A percentile compares a stretch with the other conserved stretches of the same genome.
Evolutionary conservation across 2,113 vertebrate genomes (phyloP).

Genomic region (Lipophrys pholis): DNA sequence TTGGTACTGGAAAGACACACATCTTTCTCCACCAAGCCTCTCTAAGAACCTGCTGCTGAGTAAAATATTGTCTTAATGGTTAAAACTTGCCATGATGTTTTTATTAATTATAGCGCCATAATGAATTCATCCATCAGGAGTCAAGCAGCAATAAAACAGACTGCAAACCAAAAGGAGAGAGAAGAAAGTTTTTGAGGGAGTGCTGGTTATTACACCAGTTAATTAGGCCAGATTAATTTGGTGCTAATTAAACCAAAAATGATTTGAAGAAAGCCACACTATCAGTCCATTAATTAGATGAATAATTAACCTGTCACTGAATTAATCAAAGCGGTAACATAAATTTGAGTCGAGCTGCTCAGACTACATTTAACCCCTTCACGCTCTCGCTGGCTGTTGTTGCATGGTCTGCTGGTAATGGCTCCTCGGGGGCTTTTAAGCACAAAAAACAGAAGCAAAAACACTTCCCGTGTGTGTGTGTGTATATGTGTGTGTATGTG

Average conservation of each 20-base stretch:
- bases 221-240: slow-evolving; percentile 75
- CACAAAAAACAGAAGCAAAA: neutral
- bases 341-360: slow-evolving; percentile 38
- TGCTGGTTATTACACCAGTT: slow-evolving; percentile 64
- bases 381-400: neutral
- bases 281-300: slow-evolving; percentile 73
- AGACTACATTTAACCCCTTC: slow-evolving; percentile 44
- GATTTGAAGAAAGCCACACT: slow-evolving; percentile 36
- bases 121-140: slow-evolving; percentile 54
- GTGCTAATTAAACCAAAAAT: slow-evolving; percentile 73
- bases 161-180: slow-evolving; percentile 47
- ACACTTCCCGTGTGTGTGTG: too few relatives aligned
- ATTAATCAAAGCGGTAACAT: slow-evolving; percentile 69
- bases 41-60: too few relatives aligned
- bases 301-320: slow-evolving; percentile 73
- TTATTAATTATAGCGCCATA: slow-evolving; percentile 49
- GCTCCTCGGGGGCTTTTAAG: slow-evolving; percentile 15
- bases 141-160: slow-evolving; percentile 34
- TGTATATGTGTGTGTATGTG: too few relatives aligned
- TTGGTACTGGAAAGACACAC: too few relatives aligned
- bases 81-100: slow-evolving; percentile 22
- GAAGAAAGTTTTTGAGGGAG: slow-evolving; percentile 41
- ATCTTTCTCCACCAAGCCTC: too few relatives aligned
- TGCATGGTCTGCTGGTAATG: neutral
- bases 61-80: slow-evolving; percentile 14